Base-by-base conservation (phyloP, 2,797 vertebrate species). In the Echeneis naucrates region DNA sequence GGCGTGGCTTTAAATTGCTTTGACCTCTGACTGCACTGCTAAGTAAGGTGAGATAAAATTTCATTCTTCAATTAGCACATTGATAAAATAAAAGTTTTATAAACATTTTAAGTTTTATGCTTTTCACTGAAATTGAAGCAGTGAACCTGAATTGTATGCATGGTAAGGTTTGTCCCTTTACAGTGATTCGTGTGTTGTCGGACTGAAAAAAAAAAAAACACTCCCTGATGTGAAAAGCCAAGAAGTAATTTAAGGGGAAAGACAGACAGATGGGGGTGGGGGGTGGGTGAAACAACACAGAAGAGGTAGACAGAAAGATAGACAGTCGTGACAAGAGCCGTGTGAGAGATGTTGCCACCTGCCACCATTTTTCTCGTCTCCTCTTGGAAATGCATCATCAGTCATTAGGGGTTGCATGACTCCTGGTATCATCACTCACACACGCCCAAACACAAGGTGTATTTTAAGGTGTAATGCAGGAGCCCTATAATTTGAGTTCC, bases 311-410 rank as follows among this genome's bases (percentile, higher is more conserved):
- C 68, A 88, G 78, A 83, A 79, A 88, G 87, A 87, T 72, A 84
- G 86, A 88, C 82, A 92, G 82, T 53, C 64, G 57, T 72, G 69
- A 72, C 55, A 78, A 87, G 82, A 88, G 79, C 63, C 3, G 71
- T 57, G 74, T 92, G 91, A 93, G 85, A 87, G 82, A 91, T 92
- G 88, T 83, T 50, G 61, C 89, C 89, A 91, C 86, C 88, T 87
- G 89, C 87, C 87, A 89, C 85, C 86, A 88, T 92, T 91, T 89
- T 84, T 92, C 89, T 87, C 86, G 50, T 66, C 88, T 86, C 65
- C 83, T 87, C 80, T 77, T 91, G 86, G 82, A 92, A 91, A 93
- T 87, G 87, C 82, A 92, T 93, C 90, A 93, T 92, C 91, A 89
- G 90, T 92, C 90, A 91, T 93, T 91, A 88, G 77, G 61, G 47